Evolutionary conservation across 2,113 vertebrate species (phyloP), one percentile per base, ranked within the genome.

Genomic region (Pelvicachromis taeniatus): DNA sequence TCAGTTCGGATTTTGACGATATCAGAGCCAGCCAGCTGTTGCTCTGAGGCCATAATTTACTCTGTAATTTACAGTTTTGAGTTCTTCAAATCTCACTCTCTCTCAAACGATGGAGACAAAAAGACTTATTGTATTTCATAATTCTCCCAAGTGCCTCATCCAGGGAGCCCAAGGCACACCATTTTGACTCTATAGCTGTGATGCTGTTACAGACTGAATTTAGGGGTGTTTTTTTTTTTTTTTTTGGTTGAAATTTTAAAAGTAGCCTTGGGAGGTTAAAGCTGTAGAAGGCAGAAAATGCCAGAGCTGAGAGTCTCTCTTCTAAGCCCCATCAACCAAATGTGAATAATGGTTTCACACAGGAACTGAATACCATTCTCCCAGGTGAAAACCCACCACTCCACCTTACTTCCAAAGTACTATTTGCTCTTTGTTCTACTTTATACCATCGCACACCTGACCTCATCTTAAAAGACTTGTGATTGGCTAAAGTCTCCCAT

Each of bases 61-160:
- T 50, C 23, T 5, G 68, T 50, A 50, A 75, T 75, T 75, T 75
- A 50, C 23, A 75, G 68, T 50, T 73, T 53, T 29, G 68, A 75
- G 6, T 31, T 31, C 17, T 75, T 75, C 9, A 75, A 75, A 50
- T 50, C 9, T 40, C 33, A 13, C 33, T 21, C 19, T 31, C 14
- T 75, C 68, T 50, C 68, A 75, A 50, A 26, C 13, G 26, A 75
- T 75, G 68, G 68, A 13, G 68, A 75, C 68, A 73, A 16, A 19
- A 16, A 75, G 17, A 75, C 16, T 12, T 50, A 13, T 13, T 50
- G 42, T 50, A 75, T 19, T 75, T 50, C 45, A 75, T 75, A 50
- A 75, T 75, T 50, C 68, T 75, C 68, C 26, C 68, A 50, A 75
- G 42, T 50, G 42, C 9, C 26, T 50, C 16, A 50, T 75, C 68